phyloP scores from a whole-genome alignment of 1,140 invertebrate genomes.

The Plectus sambesii region DNA sequence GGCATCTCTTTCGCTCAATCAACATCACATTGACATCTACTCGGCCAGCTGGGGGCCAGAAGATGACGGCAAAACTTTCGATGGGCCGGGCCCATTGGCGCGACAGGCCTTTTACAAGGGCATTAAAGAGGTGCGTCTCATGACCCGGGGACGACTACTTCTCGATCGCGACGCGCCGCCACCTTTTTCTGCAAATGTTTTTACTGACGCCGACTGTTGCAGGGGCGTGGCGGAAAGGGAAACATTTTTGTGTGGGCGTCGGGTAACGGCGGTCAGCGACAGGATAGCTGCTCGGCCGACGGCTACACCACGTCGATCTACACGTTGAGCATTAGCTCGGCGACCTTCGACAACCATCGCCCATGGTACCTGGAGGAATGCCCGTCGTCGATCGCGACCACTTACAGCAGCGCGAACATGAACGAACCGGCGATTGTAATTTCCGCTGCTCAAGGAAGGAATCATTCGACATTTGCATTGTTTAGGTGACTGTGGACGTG shows the following conservation, averaged over 20 bases:
- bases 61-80: slow-evolving; percentile 92
- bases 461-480: neutral
- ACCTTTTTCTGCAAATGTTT: slow-evolving; percentile 16
- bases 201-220: slow-evolving; percentile 32
- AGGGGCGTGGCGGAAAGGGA: slow-evolving; percentile 86
- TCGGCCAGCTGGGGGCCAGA: slow-evolving; percentile 98
- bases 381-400: slow-evolving; percentile 84
- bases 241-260: slow-evolving; percentile 99
- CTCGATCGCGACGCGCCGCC: neutral
- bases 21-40: slow-evolving; percentile 94
- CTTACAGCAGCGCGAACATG: slow-evolving; percentile 79
- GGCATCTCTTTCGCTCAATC: slow-evolving; percentile 69
- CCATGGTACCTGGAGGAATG: slow-evolving; percentile 98
- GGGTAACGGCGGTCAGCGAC: slow-evolving; percentile 87
- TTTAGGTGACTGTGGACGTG: slow-evolving; percentile 34
- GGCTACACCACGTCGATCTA: slow-evolving; percentile 98
- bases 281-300: slow-evolving; percentile 96
- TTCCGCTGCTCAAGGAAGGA: slow-evolving; percentile 59
- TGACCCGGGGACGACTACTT: slow-evolving; percentile 1
- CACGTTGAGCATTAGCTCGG: slow-evolving; percentile 89
- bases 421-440: slow-evolving; percentile 84
- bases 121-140: slow-evolving; percentile 70
- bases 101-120: slow-evolving; percentile 88
- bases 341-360: slow-evolving; percentile 71
- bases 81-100: slow-evolving; percentile 87